Conservation (phyloP, 2,888 invertebrate genomes). For the Trilocha varians region DNA sequence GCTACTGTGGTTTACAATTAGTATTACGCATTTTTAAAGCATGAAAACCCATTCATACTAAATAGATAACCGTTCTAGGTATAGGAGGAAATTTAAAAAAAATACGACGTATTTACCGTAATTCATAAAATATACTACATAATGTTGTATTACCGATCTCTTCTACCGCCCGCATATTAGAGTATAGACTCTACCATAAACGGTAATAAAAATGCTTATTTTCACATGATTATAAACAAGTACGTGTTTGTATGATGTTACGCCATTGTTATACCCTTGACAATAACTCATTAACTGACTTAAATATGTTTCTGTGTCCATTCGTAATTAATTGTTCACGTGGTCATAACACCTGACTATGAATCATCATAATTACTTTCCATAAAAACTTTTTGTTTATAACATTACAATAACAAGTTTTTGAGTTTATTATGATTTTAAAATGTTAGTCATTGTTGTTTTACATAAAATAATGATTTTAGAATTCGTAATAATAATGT, state of each 20-base stretch:
- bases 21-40: no score
- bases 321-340: neutral
- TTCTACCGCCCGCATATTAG: no score
- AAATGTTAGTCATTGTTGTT: neutral
- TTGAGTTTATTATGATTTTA: neutral
- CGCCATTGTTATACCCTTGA: neutral
- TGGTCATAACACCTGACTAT: neutral
- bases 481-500: neutral
- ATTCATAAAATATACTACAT: no score
- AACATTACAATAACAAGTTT: neutral
- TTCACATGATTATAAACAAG: neutral
- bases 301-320: neutral
- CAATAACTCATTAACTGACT: neutral
- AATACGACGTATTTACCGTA: no score
- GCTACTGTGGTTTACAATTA: no score
- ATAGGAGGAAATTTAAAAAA: no score
- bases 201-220: neutral
- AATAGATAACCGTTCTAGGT: no score
- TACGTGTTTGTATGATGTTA: neutral
- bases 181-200: no score
- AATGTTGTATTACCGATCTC: no score
- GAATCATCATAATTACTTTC: neutral
- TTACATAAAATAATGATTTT: neutral
- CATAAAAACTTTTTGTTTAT: neutral
- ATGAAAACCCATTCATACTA: no score